Percentiles rank a stretch among this genome's conserved stretches.
phyloP scores from a whole-genome alignment of 2,888 invertebrate species.

The Masnerella sp. region DNA sequence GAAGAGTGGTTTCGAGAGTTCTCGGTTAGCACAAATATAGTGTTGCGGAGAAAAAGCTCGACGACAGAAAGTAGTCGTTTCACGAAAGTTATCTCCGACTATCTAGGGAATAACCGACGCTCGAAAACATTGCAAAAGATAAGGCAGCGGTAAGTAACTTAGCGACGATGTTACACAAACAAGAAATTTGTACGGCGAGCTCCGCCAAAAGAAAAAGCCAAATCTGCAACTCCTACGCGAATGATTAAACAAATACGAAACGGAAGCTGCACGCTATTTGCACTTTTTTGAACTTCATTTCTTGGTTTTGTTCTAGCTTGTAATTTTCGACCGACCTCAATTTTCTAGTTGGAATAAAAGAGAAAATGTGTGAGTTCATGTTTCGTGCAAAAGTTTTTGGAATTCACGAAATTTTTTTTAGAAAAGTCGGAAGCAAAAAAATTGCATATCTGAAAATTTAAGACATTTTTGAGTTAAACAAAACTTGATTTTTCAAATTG shows the following conservation, averaged over 20 bases:
- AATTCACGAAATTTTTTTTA: too few species aligned
- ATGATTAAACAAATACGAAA: not conserved
- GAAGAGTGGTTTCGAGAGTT: conserved; percentile 42
- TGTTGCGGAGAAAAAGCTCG: conserved; percentile 47
- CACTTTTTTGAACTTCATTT: too few species aligned
- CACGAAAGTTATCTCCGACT: conserved; percentile 47
- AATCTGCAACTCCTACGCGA: not conserved
- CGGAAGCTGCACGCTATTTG: too few species aligned
- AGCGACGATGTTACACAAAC: conserved; percentile 42
- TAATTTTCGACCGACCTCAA: too few species aligned
- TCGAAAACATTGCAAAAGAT: conserved; percentile 50
- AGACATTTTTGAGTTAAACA: too few species aligned
- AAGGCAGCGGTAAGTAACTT: conserved; percentile 40
- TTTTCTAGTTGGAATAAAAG: too few species aligned
- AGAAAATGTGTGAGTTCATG: too few species aligned
- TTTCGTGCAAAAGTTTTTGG: too few species aligned
- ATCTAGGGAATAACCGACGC: conserved; percentile 48
- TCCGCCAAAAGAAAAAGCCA: not conserved
- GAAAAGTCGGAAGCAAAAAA: too few species aligned
- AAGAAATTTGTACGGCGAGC: conserved; percentile 32
- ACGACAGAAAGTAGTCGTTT: conserved; percentile 52
- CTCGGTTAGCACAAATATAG: conserved; percentile 43
- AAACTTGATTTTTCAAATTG: too few species aligned
- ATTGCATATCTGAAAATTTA: too few species aligned
- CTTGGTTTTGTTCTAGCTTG: too few species aligned